Percentiles rank a stretch among this genome's conserved stretches.
Evolutionary conservation across 2,113 vertebrate genomes (phyloP).

Genomic region (Paraplagusia blochii): DNA sequence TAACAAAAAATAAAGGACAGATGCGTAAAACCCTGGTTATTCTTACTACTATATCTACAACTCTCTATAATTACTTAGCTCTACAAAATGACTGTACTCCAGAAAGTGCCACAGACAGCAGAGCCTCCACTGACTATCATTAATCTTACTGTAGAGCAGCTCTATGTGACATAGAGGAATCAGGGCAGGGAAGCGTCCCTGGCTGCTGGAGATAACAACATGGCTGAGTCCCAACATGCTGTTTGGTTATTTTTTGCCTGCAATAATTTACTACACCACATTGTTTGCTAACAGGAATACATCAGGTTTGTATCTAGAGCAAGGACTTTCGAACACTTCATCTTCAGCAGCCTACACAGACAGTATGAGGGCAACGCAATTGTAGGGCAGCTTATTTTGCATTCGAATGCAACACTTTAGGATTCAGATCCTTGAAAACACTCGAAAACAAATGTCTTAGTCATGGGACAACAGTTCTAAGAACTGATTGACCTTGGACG

Average conservation of each 20-base stretch:
- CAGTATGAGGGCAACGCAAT: too few species aligned
- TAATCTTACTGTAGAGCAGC: neutral
- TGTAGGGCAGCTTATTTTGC: too few species aligned
- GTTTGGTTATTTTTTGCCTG: neutral
- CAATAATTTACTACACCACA: neutral
- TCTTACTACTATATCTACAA: neutral
- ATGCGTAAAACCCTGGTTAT: neutral
- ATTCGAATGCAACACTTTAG: neutral
- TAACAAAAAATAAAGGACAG: too few species aligned
- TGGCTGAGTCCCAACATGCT: neutral
- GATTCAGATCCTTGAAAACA: neutral
- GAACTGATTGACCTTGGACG: conserved; percentile 27
- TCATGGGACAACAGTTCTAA: conserved; percentile 1
- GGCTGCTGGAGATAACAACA: neutral
- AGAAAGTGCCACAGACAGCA: neutral
- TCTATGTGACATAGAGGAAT: neutral
- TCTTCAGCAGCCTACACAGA: neutral
- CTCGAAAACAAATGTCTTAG: neutral
- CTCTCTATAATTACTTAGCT: neutral
- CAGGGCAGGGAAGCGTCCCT: neutral
- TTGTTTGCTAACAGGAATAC: neutral
- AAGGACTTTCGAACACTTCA: conserved; percentile 1
- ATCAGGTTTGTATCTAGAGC: conserved; percentile 3
- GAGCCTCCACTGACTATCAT: neutral
- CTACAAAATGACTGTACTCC: neutral